These are phyloP conservation scores for Clamator glandarius DNA, from an alignment of 2,797 vertebrate species.

Conservation along the genomic window DNA sequence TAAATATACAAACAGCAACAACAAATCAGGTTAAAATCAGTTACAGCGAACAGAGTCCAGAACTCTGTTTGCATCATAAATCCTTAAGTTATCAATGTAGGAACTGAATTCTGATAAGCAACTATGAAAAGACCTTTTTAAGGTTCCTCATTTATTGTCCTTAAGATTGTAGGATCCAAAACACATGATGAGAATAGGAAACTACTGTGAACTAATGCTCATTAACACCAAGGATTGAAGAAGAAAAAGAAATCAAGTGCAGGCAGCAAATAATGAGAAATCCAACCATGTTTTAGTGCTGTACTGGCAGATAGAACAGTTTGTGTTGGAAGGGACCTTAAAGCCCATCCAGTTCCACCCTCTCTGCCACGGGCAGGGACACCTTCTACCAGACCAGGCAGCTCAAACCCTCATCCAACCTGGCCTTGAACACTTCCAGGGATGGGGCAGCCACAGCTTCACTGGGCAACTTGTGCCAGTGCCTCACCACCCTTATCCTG, in stretches of 20 bases:
- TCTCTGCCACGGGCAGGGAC: too few relatives aligned
- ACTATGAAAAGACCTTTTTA: neutral
- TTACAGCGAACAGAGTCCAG: neutral
- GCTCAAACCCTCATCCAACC: too few relatives aligned
- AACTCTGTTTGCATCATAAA: neutral
- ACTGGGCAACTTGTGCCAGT: too few relatives aligned
- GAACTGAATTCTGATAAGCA: slow-evolving; percentile 24
- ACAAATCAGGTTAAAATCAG: slow-evolving; percentile 1
- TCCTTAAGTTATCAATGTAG: neutral
- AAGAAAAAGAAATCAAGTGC: neutral
- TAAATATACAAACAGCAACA: neutral
- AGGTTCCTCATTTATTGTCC: neutral
- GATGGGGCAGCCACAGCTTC: too few relatives aligned
- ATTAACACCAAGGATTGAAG: neutral
- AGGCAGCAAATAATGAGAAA: neutral
- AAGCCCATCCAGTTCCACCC: too few relatives aligned
- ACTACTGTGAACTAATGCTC: neutral
- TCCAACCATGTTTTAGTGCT: neutral
- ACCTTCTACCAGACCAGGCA: too few relatives aligned
- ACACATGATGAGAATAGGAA: neutral
- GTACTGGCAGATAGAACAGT: neutral
- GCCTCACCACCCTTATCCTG: too few relatives aligned
- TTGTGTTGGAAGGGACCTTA: too few relatives aligned
- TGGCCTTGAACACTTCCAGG: too few relatives aligned
- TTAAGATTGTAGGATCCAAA: neutral